Conservation (phyloP, 2,113 vertebrate genomes). For the Sprattus sprattus region DNA sequence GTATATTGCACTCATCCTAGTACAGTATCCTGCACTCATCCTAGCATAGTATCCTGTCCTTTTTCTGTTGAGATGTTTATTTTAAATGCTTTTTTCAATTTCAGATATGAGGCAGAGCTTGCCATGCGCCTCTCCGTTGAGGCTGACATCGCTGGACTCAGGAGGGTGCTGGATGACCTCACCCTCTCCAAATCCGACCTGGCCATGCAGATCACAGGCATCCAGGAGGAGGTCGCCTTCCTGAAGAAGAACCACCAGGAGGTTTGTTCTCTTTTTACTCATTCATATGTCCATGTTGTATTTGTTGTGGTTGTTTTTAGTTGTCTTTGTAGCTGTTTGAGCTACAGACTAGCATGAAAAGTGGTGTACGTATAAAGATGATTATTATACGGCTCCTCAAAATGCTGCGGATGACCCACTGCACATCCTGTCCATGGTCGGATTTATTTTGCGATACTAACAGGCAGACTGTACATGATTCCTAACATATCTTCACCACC, state of each 20-base stretch:
- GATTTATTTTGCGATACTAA: too few species aligned
- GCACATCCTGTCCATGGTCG: too few species aligned
- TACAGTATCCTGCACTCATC: too few species aligned
- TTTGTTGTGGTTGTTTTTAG: too few species aligned
- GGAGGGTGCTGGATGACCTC: slow-evolving; percentile 66
- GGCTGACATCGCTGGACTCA: slow-evolving; percentile 75
- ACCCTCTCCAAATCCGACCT: slow-evolving; percentile 63
- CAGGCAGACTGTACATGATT: too few species aligned
- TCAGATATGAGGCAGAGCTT: slow-evolving; percentile 80
- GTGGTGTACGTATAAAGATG: not conserved
- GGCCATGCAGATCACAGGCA: slow-evolving; percentile 50
- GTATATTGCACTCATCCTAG: too few species aligned
- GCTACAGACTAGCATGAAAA: not conserved
- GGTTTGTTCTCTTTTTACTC: not conserved
- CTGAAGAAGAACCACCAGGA: slow-evolving; percentile 48
- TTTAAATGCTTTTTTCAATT: not conserved
- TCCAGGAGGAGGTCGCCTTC: slow-evolving; percentile 56
- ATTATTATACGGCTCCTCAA: too few species aligned
- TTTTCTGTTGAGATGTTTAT: too few species aligned
- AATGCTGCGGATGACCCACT: too few species aligned
- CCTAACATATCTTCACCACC: too few species aligned
- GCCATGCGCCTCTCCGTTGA: slow-evolving; percentile 77
- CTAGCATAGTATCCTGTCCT: too few species aligned
- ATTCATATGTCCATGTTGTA: not conserved
- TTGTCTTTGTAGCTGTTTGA: too few species aligned